phyloP scores from a whole-genome alignment of 2,113 vertebrate species.

The Mormyrus iriodes region DNA sequence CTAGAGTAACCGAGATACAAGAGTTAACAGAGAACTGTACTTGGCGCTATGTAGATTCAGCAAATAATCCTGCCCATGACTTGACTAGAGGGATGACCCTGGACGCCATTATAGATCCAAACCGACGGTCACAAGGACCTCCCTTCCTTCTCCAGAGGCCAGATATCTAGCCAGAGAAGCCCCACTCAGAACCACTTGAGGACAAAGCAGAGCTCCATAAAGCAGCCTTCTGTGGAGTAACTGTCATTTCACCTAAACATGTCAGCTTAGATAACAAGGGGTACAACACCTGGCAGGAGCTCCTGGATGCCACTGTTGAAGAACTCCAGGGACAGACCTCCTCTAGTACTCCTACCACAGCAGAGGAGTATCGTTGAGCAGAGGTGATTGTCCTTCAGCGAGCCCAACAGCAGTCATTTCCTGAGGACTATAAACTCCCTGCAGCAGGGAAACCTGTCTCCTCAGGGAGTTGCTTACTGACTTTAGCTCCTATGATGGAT shows the following conservation, averaged over 20 bases:
- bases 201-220: slow-evolving; percentile 21
- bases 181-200: not conserved
- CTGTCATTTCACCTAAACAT: not conserved
- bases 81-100: slow-evolving; percentile 23
- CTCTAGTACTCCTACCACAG: not conserved
- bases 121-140: slow-evolving; percentile 25
- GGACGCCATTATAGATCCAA: not conserved
- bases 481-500: slow-evolving; percentile 4
- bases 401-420: slow-evolving; percentile 12
- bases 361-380: not conserved
- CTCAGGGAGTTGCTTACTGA: not conserved
- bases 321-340: not conserved
- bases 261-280: not conserved
- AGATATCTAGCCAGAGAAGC: slow-evolving; percentile 15
- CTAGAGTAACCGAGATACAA: slow-evolving; percentile 30
- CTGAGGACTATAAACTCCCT: not conserved
- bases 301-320: not conserved
- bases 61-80: slow-evolving; percentile 18
- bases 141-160: slow-evolving; percentile 12
- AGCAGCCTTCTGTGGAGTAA: not conserved
- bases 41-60: slow-evolving; percentile 30
- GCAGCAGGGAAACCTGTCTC: slow-evolving; percentile 2
- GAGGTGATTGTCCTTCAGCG: not conserved
- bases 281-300: slow-evolving; percentile 16
- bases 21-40: slow-evolving; percentile 6